phyloP scores from a whole-genome alignment of 2,113 vertebrate species.

The Chlorodrepanis virens region DNA sequence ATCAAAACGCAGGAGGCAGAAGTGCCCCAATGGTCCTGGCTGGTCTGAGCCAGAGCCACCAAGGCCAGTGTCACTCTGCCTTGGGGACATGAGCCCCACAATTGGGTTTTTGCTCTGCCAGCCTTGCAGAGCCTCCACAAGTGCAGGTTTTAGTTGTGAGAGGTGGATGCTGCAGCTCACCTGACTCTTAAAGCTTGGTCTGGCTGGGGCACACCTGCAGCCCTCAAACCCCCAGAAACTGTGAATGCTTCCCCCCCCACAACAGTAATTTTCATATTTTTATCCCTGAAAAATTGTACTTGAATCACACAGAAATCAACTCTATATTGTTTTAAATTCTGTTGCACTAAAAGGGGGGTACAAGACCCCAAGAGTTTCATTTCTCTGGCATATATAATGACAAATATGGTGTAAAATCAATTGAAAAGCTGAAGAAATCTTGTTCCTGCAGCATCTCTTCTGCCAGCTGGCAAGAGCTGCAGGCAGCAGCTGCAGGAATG shows the following conservation, averaged over 20 bases:
- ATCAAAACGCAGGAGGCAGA: background rate
- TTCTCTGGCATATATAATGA: background rate
- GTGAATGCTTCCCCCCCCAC: background rate
- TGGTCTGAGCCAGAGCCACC: background rate
- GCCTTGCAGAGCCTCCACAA: background rate
- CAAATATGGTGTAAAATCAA: background rate
- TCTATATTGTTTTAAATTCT: background rate
- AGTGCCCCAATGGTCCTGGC: background rate
- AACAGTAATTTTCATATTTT: background rate
- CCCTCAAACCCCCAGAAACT: background rate
- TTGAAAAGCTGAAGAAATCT: background rate
- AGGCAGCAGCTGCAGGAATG: background rate
- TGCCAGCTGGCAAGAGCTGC: background rate
- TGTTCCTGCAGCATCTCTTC: background rate
- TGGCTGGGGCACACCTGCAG: background rate
- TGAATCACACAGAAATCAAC: slow-evolving; percentile 6
- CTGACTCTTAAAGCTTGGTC: background rate
- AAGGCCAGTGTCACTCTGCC: background rate
- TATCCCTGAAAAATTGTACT: slow-evolving; percentile 3
- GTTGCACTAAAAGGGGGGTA: slow-evolving; percentile 35
- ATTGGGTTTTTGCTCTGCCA: background rate
- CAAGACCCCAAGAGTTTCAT: background rate
- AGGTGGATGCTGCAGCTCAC: background rate
- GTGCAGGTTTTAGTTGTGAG: background rate
- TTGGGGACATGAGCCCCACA: background rate